Conservation (phyloP, 2,113 vertebrate genomes). For the Phyllopteryx taeniolatus region DNA sequence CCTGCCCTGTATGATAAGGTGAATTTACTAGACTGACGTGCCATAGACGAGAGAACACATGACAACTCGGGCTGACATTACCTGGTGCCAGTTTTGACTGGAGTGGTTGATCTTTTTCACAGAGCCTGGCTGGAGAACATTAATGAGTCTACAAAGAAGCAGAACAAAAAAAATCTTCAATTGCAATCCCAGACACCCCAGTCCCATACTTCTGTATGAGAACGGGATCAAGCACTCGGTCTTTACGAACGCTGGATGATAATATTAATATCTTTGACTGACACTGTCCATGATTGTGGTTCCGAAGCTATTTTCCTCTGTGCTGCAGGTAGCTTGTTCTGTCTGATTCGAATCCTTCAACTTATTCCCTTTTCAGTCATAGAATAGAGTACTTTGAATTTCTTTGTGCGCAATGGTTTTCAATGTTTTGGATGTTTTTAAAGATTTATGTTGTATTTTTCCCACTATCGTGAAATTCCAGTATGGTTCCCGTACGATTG, state of each 20-base stretch:
- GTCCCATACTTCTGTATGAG: neutral
- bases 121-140: slow-evolving; percentile 87
- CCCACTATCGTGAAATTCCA: too few species aligned
- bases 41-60: neutral
- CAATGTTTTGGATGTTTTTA: too few species aligned
- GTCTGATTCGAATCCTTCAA: too few species aligned
- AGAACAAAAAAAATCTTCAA: neutral
- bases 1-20: neutral
- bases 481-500: too few species aligned
- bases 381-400: too few species aligned
- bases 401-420: too few species aligned
- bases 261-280: neutral
- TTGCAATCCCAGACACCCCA: neutral
- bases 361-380: too few species aligned
- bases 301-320: too few species aligned
- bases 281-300: too few species aligned
- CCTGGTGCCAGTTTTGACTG: slow-evolving; percentile 93
- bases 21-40: neutral
- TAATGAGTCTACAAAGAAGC: slow-evolving; percentile 80
- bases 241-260: neutral
- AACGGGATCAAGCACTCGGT: neutral
- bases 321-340: too few species aligned
- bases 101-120: slow-evolving; percentile 86
- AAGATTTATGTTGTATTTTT: too few species aligned
- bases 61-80: slow-evolving; percentile 42